Evolutionary conservation across 1,140 invertebrate species (phyloP), one percentile per base, ranked within the genome.

Genomic region (Ips typographus): DNA sequence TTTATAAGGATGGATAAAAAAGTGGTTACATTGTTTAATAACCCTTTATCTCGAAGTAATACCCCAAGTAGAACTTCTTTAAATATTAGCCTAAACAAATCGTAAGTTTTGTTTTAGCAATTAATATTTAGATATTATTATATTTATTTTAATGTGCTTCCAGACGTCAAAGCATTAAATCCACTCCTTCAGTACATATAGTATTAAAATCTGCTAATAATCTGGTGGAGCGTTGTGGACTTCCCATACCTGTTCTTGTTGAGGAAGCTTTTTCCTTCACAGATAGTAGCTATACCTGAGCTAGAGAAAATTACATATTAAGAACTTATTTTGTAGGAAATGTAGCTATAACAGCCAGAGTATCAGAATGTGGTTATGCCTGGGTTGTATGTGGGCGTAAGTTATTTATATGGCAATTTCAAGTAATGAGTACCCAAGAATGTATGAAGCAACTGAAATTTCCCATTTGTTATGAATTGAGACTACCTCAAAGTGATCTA

Each of bases 401-500:
- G 66, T 80, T 97, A 1, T 85, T 97, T 37, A 88, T 95, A 36
- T 98, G 96, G 96, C 90, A 91, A 55, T 94, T 90, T 78, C 89
- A 89, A 51, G 81, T 22, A 22, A 22, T 22, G 22, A 22, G 22
- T 22, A 22, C 22, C 22, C 22, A 22, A 22, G 22, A 22, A 22
- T 22, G 22, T 22, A 22, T 22, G 22, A 76, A 75, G 1, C 82
- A 82, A 67, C 76, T 80, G 57, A 79, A 78, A 0, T 69, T 72
- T 39, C 71, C 77, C 41, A 80, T 80, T 68, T 94, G 91, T 78
- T 86, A 90, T 70, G 94, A 98, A 79, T 81, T 98, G 2, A 89
- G 89, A 2, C 79, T 98, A 8, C 95, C 95, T 1, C 92, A 94
- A 57, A 96, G 94, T 78, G 95, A 97, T 80, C 83, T 98, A 8